phyloP scores from a whole-genome alignment of 2,797 vertebrate genomes.

The Karalla daura region DNA sequence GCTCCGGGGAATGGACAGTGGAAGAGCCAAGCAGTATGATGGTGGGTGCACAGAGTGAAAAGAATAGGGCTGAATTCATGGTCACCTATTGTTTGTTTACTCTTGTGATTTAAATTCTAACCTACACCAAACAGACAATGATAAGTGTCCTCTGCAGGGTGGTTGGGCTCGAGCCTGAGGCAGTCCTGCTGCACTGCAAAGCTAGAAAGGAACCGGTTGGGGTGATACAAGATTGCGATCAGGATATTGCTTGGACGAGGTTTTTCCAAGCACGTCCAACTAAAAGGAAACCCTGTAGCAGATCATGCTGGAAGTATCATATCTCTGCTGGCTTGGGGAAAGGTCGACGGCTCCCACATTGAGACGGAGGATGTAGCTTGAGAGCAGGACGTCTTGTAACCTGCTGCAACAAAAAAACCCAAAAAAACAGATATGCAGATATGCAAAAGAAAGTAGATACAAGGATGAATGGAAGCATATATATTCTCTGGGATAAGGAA shows the following conservation, averaged over 20 bases:
- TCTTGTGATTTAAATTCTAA: too few species aligned
- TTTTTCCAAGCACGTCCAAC: constrained; percentile 11
- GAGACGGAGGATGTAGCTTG: not conserved
- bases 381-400: not conserved
- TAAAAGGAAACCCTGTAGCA: constrained; percentile 4
- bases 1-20: too few species aligned
- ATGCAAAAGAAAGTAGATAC: not conserved
- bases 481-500: not conserved
- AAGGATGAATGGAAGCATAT: not conserved
- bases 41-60: too few species aligned
- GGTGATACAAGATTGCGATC: not conserved
- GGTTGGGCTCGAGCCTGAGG: too few species aligned
- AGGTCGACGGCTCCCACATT: not conserved
- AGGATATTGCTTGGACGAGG: constrained; percentile 7
- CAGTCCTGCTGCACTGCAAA: not conserved
- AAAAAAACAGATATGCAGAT: not conserved
- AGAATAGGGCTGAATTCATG: too few species aligned
- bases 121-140: too few species aligned
- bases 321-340: constrained; percentile 15
- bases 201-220: not conserved
- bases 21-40: too few species aligned
- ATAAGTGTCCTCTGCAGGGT: too few species aligned
- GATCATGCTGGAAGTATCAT: constrained; percentile 14
- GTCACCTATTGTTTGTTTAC: too few species aligned
- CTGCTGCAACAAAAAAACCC: not conserved